A percentile compares a stretch with the other conserved stretches of the same genome.
Conservation (phyloP, 2,113 vertebrate genomes). For the Perca flavescens region DNA sequence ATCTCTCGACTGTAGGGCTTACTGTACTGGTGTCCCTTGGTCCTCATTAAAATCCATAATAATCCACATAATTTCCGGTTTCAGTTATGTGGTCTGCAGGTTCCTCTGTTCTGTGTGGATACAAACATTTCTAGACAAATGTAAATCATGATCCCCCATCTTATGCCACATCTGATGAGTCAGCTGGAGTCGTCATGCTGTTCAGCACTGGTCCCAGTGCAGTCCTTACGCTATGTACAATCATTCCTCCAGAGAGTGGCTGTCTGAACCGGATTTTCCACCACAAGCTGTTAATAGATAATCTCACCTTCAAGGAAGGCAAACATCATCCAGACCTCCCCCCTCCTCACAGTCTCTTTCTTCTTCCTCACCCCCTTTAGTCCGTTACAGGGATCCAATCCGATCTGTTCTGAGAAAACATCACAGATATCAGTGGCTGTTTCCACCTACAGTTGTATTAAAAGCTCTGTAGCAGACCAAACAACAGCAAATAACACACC, state of each 20-base stretch:
- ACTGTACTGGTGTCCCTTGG: background rate
- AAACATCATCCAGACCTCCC: constrained; percentile 11
- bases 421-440: constrained; percentile 16
- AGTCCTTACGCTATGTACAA: constrained; percentile 30
- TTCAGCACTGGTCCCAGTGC: constrained; percentile 35
- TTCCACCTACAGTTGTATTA: constrained; percentile 20
- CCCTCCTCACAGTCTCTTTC: background rate
- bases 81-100: background rate
- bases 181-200: constrained; percentile 45
- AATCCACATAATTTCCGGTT: background rate
- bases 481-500: constrained; percentile 18
- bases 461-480: background rate
- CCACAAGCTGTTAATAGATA: constrained; percentile 40
- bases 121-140: constrained; percentile 2
- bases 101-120: background rate
- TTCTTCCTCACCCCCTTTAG: constrained; percentile 35
- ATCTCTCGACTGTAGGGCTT: background rate
- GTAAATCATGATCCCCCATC: constrained; percentile 9
- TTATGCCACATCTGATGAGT: constrained; percentile 40
- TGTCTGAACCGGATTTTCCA: constrained; percentile 49
- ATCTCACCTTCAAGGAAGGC: constrained; percentile 56
- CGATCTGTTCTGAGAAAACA: constrained; percentile 56
- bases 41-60: constrained; percentile 47
- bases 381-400: constrained; percentile 33
- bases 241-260: constrained; percentile 47